Evolutionary conservation across 2,888 invertebrate genomes (phyloP).

Genomic region (Polydrusus tereticollis): DNA sequence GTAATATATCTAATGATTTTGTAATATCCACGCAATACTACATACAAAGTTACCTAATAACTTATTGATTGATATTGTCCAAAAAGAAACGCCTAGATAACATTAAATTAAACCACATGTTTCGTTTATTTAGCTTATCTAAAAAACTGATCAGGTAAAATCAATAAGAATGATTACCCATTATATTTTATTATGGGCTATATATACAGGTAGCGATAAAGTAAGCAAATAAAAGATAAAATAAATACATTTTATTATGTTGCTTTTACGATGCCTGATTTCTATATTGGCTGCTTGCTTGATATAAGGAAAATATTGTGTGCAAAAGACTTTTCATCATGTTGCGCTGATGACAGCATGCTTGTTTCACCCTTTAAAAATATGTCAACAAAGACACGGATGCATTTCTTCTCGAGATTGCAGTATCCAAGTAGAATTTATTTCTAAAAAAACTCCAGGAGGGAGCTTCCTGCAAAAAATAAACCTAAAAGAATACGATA

Average conservation of each 20-base stretch:
- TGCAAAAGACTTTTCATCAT: conserved; percentile 1
- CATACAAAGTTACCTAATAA: conserved; percentile 18
- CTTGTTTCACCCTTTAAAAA: too few relatives aligned
- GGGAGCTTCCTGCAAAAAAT: too few relatives aligned
- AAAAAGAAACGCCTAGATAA: conserved; percentile 39
- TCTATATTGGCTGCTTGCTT: conserved; percentile 37
- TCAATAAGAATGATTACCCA: conserved; percentile 49
- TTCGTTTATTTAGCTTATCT: conserved; percentile 47
- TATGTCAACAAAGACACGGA: too few relatives aligned
- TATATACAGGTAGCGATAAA: conserved; percentile 48
- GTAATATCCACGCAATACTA: not conserved
- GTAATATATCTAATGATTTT: not conserved
- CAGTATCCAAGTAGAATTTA: too few relatives aligned
- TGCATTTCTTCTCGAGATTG: too few relatives aligned
- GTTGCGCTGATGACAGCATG: not conserved
- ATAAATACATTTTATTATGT: conserved; percentile 37
- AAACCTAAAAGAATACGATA: too few relatives aligned
- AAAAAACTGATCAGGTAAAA: conserved; percentile 43
- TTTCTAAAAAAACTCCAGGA: too few relatives aligned
- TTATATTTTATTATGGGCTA: conserved; percentile 47
- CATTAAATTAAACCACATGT: conserved; percentile 37
- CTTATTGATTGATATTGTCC: not conserved
- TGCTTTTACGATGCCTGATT: conserved; percentile 40
- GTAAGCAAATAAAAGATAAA: conserved; percentile 43
- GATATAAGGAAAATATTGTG: conserved; percentile 10